Evolutionary conservation across 2,797 vertebrate genomes (phyloP), one percentile per base, ranked within the genome.

Genomic region (Propithecus perrieri): DNA sequence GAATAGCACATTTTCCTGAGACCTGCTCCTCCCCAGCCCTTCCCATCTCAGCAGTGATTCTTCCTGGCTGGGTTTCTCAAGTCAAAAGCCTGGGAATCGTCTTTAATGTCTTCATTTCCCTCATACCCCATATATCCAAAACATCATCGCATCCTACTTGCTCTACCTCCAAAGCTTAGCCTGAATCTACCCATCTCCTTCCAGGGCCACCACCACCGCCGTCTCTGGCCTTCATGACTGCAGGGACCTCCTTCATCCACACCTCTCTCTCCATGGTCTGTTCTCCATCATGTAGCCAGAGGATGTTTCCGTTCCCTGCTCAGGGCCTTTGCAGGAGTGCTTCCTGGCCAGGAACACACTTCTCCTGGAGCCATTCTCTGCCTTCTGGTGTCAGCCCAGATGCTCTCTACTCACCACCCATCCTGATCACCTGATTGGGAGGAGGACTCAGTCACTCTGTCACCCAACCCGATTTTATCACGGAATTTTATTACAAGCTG

Each of bases 401-500:
- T 48, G 17, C 61, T 50, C n/a, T 80, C 48, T 26, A 6, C 12
- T 41, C 30, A 20, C 6, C 8, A 5, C 0, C 33, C 24, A 15
- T 65, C 55, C 72, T 57, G 22, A 71, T 65, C 24, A 53, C 79
- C 8, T n/a, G n/a, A 65, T 9, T 9, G 3, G 38, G 55, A 55
- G 46, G 22, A 76, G 13, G 3, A 5, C 13, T 69, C 0, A 0
- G 53, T 71, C 30, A n/a, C 38, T 46, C 59, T 81, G 15, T 50
- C 41, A 18, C 43, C 59, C 0, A 0, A 4, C 43, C n/a, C 41
- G 26, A 15, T 43, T 71, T 38, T 48, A 35, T 13, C 20, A 13
- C 48, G 65, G 55, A 89, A 38, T 24, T 67, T 67, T 17, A 57
- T 38, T 33, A 57, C 9, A 3, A 63, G 6, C 5, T 11, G 24